Evolutionary conservation across 2,113 vertebrate genomes (phyloP).

Genomic region (Delphinapterus leucas): DNA sequence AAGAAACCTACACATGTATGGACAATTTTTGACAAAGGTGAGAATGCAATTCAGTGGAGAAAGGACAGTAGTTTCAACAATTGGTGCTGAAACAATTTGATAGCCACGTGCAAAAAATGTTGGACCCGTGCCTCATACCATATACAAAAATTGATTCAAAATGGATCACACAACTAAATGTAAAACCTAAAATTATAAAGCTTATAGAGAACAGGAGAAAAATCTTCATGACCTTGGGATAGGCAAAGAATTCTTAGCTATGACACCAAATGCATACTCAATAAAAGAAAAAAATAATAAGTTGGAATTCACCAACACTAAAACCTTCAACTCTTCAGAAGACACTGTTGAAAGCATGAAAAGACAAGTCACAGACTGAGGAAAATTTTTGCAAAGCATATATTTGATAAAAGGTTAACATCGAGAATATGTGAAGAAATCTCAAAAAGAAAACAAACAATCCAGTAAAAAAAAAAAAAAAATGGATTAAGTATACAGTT

Average conservation of each 20-base stretch:
- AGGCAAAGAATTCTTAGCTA: neutral
- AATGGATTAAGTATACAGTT: neutral
- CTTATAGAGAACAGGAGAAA: neutral
- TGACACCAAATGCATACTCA: neutral
- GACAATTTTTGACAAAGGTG: neutral
- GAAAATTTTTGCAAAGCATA: neutral
- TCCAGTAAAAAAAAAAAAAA: neutral
- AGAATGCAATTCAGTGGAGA: neutral
- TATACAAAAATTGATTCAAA: slow-evolving; percentile 27
- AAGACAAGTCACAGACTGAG: neutral
- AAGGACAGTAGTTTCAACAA: neutral
- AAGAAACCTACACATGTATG: neutral
- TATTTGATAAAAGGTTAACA: neutral
- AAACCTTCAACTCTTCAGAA: neutral
- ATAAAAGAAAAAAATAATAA: neutral
- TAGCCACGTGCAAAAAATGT: neutral
- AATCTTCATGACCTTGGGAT: neutral
- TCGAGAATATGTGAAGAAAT: neutral
- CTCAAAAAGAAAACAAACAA: neutral
- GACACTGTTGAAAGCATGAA: neutral
- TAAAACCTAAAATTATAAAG: neutral
- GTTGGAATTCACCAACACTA: neutral
- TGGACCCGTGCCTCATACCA: neutral
- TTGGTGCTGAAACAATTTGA: neutral
- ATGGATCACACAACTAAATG: neutral